A percentile compares a stretch with the other conserved stretches of the same genome.
These are phyloP conservation scores for Forficula auricularia DNA, from an alignment of 1,140 invertebrate genomes.

Conservation along the genomic window DNA sequence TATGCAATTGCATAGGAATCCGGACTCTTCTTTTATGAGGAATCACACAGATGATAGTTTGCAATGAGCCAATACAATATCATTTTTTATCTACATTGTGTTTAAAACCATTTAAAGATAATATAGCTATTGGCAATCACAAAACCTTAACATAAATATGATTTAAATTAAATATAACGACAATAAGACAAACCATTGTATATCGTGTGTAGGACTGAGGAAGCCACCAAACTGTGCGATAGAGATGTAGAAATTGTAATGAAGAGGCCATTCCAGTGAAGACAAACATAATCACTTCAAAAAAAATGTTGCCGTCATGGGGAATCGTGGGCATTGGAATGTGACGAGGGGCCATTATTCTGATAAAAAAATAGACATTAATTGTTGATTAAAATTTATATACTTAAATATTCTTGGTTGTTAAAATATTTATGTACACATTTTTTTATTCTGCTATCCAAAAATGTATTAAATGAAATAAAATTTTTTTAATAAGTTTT, in stretches of 20 bases:
- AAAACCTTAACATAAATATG: conserved; percentile 1
- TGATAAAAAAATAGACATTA: conserved; percentile 4
- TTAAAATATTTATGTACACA: not conserved
- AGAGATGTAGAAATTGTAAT: conserved; percentile 85
- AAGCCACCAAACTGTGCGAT: conserved; percentile 93
- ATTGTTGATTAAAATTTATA: not conserved
- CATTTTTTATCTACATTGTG: too few species aligned
- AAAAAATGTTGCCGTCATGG: conserved; percentile 61
- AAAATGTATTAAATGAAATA: not conserved
- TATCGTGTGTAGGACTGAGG: conserved; percentile 76
- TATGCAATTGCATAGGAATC: too few species aligned
- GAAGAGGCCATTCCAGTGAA: conserved; percentile 55
- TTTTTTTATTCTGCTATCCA: conserved; percentile 5
- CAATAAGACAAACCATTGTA: conserved; percentile 51
- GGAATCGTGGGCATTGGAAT: conserved; percentile 71
- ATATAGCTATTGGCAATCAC: too few species aligned
- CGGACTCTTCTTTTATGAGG: too few species aligned
- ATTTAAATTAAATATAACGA: conserved; percentile 14
- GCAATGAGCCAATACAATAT: too few species aligned
- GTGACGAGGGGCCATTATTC: conserved; percentile 44
- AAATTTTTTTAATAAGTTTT: not conserved
- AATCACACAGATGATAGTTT: too few species aligned
- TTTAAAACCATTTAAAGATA: too few species aligned
- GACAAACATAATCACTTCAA: conserved; percentile 66
- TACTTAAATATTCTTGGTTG: not conserved